Evolutionary conservation across 2,888 invertebrate genomes (phyloP), one percentile per base, ranked within the genome.

Genomic region (Silvanus unidentatus): DNA sequence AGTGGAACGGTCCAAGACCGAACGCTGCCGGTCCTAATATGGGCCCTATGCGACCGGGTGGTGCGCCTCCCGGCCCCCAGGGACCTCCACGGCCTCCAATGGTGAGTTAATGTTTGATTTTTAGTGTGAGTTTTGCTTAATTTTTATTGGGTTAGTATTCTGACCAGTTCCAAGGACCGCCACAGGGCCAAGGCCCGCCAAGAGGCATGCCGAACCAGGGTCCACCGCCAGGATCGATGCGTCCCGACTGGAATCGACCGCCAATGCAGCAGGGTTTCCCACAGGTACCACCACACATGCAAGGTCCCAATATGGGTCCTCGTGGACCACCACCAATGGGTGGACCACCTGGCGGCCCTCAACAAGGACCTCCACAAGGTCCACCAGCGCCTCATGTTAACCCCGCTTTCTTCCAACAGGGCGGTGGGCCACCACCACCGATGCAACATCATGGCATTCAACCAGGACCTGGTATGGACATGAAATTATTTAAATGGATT

Each of bases 331-430:
- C 81, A 3, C 75, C 73, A 30, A 70, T 70, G 67, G 68, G 67
- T 38, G 68, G 69, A 13, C 71, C 71, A 6, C 75, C 74, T 29
- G 73, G 72, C 29, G 76, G 75, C 1, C 76, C 76, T 2, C 77
- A 76, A n/a, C 73, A 74, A 52, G 71, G 71, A 4, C 74, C 73
- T 6, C 71, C 70, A 15, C 76, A 75, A 57, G 77, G 76, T 29
- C 62, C 62, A 4, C 90, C 90, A 4, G 93, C 94, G 16, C 94
- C 95, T 39, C 95, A 96, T 72, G 93, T 96, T 55, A 96, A 96
- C 77, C 95, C 96, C 32, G 95, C 95, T 48, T 96, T 96, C 82
- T 95, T 95, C 73, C 89, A 88, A 63, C 90, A 89, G 73, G 77
- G 77, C 34, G 80, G 79, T 27, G 69, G 75, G n/a, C 71, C 71